Evolutionary conservation across 1,140 invertebrate genomes (phyloP), one percentile per base, ranked within the genome.

Genomic region (Galendromus occidentalis): DNA sequence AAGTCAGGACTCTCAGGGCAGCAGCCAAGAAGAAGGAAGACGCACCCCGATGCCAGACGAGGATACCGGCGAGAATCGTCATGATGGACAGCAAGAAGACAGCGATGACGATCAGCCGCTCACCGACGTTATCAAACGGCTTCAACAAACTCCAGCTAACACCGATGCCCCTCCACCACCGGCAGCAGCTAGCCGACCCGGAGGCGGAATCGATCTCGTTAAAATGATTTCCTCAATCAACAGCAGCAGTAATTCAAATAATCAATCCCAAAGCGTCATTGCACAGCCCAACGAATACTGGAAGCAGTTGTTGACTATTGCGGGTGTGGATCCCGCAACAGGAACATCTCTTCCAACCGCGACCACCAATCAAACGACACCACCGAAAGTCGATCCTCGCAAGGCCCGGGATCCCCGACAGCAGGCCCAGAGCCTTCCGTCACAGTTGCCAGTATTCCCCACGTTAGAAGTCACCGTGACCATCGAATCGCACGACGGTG

Each of bases 271-370:
- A 33, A 59, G 33, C 51, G 25, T 59, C 33, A 59, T 59, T 2
- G 51, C 17, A 20, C 51, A 59, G 9, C 51, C 51, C 2, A 33
- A 25, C 33, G 51, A 59, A 14, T 59, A 59, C 51, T 59, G 51
- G 51, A 59, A 59, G 22, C 51, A 33, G 51, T 25, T 59, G 51
- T 59, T 59, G 22, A 20, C 51, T 59, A 59, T 59, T 59, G 51
- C 51, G 51, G 51, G 51, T 17, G 51, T 59, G 6, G 51, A 59
- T 33, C 51, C 51, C 51, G 51, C 51, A 22, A 59, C 51, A 59
- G 51, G 51, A 59, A 59, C 51, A 59, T 33, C 51, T 59, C 25
- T 33, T 59, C 14, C 51, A 22, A 25, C 12, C 28, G 20, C 45
- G 4, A 47, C 45, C 6, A 22, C 51, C 14, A 25, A 59, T 2